Evolutionary conservation across 2,888 invertebrate species (phyloP), one percentile per base, ranked within the genome.

Genomic region (Drosophila borborema): DNA sequence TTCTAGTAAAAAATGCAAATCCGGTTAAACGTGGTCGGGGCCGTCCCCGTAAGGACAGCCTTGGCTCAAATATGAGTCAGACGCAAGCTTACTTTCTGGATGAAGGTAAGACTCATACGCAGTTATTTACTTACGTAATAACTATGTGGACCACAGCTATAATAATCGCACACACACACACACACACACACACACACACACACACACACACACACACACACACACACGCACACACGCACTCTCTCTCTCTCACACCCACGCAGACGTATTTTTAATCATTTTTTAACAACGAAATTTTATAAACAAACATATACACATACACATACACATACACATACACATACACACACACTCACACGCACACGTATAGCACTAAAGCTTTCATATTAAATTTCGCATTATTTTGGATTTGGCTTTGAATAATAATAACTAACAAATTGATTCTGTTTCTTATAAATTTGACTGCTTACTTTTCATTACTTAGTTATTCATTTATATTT

Each of bases 71-170:
- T 91, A 91, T 91, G 91, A 93, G 92, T 91, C 93, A 93, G 69
- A 94, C 93, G 88, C 96, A 95, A 89, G 95, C 95, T 91, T 95
- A 96, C 92, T 95, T 96, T 81, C 94, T 96, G 82, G 96, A 95
- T 93, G 96, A 96, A 94, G 96, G 96, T 96, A 94, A 92, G 92
- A 90, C 89, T 83, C 77, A 63, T 55, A 80, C 59, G 75, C 63
- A 59, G 67, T 62, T 61, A 79, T 65, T 18, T 49, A 59, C 58
- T 45, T 73, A 64, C 59, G 56, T 69, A 75, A 80, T 53, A 66
- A 60, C 45, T 58, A 64, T 65, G 81, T 66, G 68, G 81, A 62
- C 53, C 69, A 77, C 77, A 73, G 59, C 67, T 76, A 63, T 62
- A 68, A 56, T 69, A 63, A 46, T 31, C 55, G 54, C 60, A 40